phyloP scores from a whole-genome alignment of 2,797 vertebrate genomes.

The Acipenser transmontanus region DNA sequence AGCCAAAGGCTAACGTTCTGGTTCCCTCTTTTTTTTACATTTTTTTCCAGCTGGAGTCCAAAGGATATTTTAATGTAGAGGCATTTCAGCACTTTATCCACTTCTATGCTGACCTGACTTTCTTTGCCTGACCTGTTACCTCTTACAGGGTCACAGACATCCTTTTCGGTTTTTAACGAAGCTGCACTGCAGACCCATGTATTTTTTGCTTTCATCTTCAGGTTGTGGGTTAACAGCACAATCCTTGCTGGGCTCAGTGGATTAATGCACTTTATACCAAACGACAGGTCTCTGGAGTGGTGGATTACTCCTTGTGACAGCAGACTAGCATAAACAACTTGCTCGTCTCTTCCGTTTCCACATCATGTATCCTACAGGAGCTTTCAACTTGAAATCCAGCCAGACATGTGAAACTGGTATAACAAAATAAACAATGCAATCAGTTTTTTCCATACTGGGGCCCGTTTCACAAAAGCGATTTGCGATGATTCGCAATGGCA shows the following conservation, averaged over 20 bases:
- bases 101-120: slow-evolving; percentile 41
- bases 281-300: not conserved
- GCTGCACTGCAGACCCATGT: slow-evolving; percentile 23
- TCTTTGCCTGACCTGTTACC: slow-evolving; percentile 44
- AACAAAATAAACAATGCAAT: no score
- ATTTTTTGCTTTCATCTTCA: slow-evolving; percentile 2
- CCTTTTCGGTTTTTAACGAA: slow-evolving; percentile 30
- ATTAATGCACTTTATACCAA: slow-evolving; percentile 5
- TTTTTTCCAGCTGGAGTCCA: slow-evolving; percentile 29
- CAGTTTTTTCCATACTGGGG: no score
- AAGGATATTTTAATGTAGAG: no score
- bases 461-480: no score
- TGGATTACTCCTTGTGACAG: not conserved
- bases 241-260: slow-evolving; percentile 43
- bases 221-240: slow-evolving; percentile 31
- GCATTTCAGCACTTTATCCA: slow-evolving; percentile 14
- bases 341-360: not conserved
- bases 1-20: not conserved
- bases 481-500: no score
- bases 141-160: slow-evolving; percentile 50
- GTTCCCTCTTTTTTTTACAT: slow-evolving; percentile 10
- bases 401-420: not conserved
- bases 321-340: slow-evolving; percentile 1
- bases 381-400: not conserved
- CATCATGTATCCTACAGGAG: slow-evolving; percentile 2